phyloP scores from a whole-genome alignment of 2,113 vertebrate species.

The Abramis brama region DNA sequence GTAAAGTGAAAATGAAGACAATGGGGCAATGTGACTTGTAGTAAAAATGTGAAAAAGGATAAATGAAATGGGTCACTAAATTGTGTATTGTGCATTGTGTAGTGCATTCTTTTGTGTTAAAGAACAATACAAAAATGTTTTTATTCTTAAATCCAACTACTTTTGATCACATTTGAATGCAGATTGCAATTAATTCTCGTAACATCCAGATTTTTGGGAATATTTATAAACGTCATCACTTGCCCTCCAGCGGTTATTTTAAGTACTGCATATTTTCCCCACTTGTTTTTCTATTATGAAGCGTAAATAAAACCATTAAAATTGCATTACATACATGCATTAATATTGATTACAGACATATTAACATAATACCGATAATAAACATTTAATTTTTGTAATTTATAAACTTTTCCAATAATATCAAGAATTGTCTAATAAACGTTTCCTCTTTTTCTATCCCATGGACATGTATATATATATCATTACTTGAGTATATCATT shows the following conservation, averaged over 20 bases:
- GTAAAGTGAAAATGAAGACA: not conserved
- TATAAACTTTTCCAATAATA: not conserved
- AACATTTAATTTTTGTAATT: not conserved
- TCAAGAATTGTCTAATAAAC: not conserved
- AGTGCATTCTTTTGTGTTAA: no score
- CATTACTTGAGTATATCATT: not conserved
- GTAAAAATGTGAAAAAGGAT: not conserved
- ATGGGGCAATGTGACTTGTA: not conserved
- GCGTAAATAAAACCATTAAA: not conserved
- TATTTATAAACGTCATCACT: not conserved
- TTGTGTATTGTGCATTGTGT: not conserved
- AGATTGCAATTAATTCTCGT: not conserved
- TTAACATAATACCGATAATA: not conserved
- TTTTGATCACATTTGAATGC: not conserved
- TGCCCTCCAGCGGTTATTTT: not conserved
- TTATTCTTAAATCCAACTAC: not conserved
- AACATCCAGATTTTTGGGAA: not conserved
- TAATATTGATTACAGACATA: not conserved
- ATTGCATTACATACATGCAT: no score
- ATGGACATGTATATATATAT: no score
- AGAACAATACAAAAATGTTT: not conserved
- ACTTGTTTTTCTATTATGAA: not conserved
- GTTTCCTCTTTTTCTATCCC: not conserved
- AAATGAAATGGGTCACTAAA: not conserved
- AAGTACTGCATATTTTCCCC: not conserved